A percentile compares a stretch with the other conserved stretches of the same genome.
phyloP scores from a whole-genome alignment of 2,113 vertebrate species.

The Psephotus haematonotus region DNA sequence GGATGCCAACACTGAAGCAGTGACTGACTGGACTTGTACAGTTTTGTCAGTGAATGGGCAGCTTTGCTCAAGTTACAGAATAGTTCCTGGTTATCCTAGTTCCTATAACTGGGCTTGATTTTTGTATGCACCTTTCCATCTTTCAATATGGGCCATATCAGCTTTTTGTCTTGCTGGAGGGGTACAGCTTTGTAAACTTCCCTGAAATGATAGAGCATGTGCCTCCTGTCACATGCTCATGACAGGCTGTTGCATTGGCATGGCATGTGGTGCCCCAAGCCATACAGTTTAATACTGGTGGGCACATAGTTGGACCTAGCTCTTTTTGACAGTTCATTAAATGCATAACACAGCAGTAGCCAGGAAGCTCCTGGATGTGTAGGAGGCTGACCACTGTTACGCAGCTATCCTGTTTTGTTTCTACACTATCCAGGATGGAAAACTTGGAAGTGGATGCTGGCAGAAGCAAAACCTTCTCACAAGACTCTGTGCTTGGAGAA shows the following conservation, averaged over 20 bases:
- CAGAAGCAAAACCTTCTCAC: slow-evolving; percentile 19
- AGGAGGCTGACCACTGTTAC: not conserved
- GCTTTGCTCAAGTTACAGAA: not conserved
- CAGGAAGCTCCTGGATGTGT: not conserved
- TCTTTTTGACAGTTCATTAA: not conserved
- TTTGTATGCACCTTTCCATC: not conserved
- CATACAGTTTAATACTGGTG: not conserved
- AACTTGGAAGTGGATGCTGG: slow-evolving; percentile 49
- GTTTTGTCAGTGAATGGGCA: not conserved
- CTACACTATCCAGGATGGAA: not conserved
- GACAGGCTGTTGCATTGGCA: not conserved
- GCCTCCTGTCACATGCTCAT: fast-evolving
- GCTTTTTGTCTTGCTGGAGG: not conserved
- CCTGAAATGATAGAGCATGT: not conserved
- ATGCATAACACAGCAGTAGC: not conserved
- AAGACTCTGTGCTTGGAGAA: slow-evolving; percentile 52
- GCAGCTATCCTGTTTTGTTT: slow-evolving; percentile 17
- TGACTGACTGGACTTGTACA: not conserved
- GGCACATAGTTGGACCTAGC: not conserved
- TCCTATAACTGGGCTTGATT: not conserved
- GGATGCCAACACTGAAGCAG: not conserved
- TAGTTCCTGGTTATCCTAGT: not conserved
- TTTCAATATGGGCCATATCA: not conserved
- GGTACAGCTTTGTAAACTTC: not conserved
- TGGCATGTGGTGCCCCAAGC: not conserved